Base-by-base conservation (phyloP, 2,113 vertebrate species). In the Coryphaenoides rupestris region DNA sequence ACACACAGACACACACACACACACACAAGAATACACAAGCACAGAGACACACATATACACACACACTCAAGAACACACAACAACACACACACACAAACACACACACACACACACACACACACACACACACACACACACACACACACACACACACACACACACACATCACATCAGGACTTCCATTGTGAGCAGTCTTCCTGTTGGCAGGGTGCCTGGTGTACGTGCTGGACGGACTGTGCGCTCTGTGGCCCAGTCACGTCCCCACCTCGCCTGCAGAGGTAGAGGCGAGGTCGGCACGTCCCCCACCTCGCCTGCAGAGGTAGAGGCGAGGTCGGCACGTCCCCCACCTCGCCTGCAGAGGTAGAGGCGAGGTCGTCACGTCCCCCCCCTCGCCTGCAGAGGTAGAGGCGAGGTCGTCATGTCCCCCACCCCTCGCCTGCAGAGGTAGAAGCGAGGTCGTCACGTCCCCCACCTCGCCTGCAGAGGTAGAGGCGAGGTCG, bases 131-230 rank as follows among this genome's bases (percentile, higher is more conserved):
- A 73, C 52, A 73, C 64, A 40, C 56, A 72, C 15, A 28, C 19
- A 66, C 19, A 59, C 19, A 49, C 14, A 0, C 61, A 63, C 21
- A 63, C 68, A 73, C 68, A 69, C 22, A 56, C 50, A 59, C 19
- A 54, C 76, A 55, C 55, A 74, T 54, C 53, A 63, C 21, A 62
- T 14, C 33, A 21, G 50, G 15, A 7, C 33, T 40, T 40, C 33
- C 7, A 40, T 10, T 61, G 65, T 60, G 66, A 58, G 55, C 72
- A 89, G 89, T 90, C 73, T 89, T 92, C 91, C 89, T 90, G 85
- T 65, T 86, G 80, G 81, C 74, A 2, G 47, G 74, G 83, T 59
- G 67, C 53, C 76, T 62, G 78, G 86, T 84, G 82, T 91, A 92
- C 90, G 90, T 92, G 91, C 89, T 75, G 68, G 22, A 65, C 22